Evolutionary conservation across 1,140 invertebrate genomes (phyloP).

Genomic region (Hylyphantes graminicola): DNA sequence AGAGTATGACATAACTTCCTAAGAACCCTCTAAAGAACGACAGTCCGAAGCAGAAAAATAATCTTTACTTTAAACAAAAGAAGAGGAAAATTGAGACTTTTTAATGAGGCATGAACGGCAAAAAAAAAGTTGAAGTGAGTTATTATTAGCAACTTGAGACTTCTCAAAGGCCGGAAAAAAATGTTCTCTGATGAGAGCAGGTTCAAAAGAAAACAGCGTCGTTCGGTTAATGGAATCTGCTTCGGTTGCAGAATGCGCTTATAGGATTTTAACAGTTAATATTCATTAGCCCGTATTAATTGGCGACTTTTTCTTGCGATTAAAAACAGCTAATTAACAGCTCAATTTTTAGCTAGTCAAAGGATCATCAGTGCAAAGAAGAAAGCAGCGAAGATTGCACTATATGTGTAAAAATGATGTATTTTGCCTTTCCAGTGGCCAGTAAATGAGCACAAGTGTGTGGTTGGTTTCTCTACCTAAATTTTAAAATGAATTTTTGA

Average conservation of each 20-base stretch:
- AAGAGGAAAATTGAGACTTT: not conserved
- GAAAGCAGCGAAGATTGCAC: not conserved
- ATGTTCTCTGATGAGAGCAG: not conserved
- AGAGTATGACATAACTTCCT: too few species aligned
- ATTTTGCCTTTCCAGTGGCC: too few species aligned
- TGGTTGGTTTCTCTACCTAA: too few species aligned
- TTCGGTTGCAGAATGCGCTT: not conserved
- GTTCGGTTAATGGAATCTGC: not conserved
- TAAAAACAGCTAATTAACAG: constrained; percentile 4
- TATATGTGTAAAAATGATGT: too few species aligned
- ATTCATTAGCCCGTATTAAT: constrained; percentile 38
- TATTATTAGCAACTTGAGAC: constrained; percentile 3
- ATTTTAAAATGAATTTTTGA: too few species aligned
- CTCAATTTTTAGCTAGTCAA: not conserved
- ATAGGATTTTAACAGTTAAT: constrained; percentile 10
- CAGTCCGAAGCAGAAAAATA: too few species aligned
- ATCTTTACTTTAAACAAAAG: too few species aligned
- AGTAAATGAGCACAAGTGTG: too few species aligned
- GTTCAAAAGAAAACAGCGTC: not conserved
- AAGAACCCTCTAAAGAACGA: too few species aligned
- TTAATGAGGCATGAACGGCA: not conserved
- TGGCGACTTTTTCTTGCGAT: not conserved
- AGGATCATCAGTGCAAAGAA: constrained; percentile 2
- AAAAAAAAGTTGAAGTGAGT: constrained; percentile 5
- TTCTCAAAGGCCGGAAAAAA: constrained; percentile 9